phyloP scores from a whole-genome alignment of 1,140 invertebrate genomes.

The Drusus annulatus region DNA sequence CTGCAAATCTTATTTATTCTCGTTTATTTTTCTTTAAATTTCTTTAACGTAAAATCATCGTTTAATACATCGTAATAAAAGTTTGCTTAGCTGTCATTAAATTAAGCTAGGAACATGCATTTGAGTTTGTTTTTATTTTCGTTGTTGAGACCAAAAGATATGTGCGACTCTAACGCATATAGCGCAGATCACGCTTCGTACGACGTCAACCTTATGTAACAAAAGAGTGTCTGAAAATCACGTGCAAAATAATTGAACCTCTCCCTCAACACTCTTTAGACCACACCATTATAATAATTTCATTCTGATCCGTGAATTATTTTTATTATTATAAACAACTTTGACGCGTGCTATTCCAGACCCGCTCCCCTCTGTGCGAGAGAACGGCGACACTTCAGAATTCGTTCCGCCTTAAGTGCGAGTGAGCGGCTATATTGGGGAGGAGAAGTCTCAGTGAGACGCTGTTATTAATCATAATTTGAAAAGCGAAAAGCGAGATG shows the following conservation, averaged over 20 bases:
- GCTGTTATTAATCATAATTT: slow-evolving; percentile 60
- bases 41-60: too few relatives aligned
- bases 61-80: too few relatives aligned
- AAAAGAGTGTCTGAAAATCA: slow-evolving; percentile 33
- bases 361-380: slow-evolving; percentile 23
- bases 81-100: too few relatives aligned
- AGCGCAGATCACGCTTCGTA: neutral
- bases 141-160: too few relatives aligned
- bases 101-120: too few relatives aligned
- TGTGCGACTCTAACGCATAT: too few relatives aligned
- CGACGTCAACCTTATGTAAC: neutral
- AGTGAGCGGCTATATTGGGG: slow-evolving; percentile 16
- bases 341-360: slow-evolving; percentile 43
- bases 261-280: slow-evolving; percentile 34
- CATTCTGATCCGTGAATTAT: slow-evolving; percentile 53
- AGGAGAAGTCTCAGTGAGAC: slow-evolving; percentile 48
- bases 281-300: slow-evolving; percentile 51
- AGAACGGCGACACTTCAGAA: slow-evolving; percentile 1
- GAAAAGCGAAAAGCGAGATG: slow-evolving; percentile 59
- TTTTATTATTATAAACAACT: slow-evolving; percentile 58
- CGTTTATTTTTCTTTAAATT: too few relatives aligned
- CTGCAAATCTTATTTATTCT: too few relatives aligned
- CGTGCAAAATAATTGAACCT: slow-evolving; percentile 36
- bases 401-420: neutral
- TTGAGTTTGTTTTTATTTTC: too few relatives aligned